Base-by-base conservation (phyloP, 1,140 invertebrate species). In the Melipona quadrifasciata region DNA sequence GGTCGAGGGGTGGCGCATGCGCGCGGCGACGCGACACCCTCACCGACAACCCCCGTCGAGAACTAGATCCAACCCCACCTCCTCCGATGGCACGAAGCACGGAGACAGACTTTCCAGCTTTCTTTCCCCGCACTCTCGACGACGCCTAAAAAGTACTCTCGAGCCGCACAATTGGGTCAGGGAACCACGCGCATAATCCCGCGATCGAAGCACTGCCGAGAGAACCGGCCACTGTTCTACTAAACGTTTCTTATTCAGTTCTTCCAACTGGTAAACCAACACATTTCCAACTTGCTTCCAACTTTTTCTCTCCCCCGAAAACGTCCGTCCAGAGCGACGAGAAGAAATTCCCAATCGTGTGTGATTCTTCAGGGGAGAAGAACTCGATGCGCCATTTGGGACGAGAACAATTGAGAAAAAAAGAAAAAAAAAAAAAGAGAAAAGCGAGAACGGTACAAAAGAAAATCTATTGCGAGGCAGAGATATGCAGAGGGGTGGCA, bases 161-260 rank as follows among this genome's bases (percentile, higher is more conserved):
- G 65, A 58, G 65, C 24, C 67, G 77, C 76, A 80, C 82, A 85
- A 85, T 82, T 76, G 80, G 84, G 80, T 85, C 80, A 82, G 65
- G 65, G 64, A 76, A 82, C 72, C 84, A 71, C 65, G 64, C 68
- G 82, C 72, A 21, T 39, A 70, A 84, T 79, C 31, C 31, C 67
- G 19, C 72, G 80, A 82, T 82, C 73, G 81, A 82, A 82, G 19
- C 81, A 77, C 80, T 76, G 70, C 39, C 70, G 39, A 47, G 39
- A 27, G 14, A 10, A 6, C 24, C 19, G 70, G 34, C 58, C 58
- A 64, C 75, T 77, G 34, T 65, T 47, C 8, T 47, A 47, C 39
- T 0, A 47, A 6, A 47, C 39, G 39, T 47, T 47, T 47, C 34
- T 34, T 27, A n/a, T 34, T 47, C 39, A 17, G 57, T 31, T 31